Percentiles rank a stretch among this genome's conserved stretches.
These are phyloP conservation scores for Globodera rostochiensis DNA, from an alignment of 1,140 invertebrate genomes.

Conservation along the genomic window DNA sequence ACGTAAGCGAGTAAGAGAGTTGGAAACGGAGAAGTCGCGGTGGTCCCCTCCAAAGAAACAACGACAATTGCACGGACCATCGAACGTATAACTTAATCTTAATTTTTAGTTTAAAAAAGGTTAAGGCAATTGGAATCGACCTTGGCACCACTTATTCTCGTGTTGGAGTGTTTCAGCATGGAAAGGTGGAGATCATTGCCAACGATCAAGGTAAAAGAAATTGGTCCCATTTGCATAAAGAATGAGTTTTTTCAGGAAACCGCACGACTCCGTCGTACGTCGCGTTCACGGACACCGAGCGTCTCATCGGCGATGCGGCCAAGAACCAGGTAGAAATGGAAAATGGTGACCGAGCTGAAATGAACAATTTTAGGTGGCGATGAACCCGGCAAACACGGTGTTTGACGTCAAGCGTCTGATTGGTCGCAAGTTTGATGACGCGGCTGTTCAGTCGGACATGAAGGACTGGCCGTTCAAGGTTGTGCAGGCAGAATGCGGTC, in stretches of 20 bases:
- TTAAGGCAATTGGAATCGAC: no score
- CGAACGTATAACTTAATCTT: no score
- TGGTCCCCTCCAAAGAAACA: no score
- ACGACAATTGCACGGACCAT: no score
- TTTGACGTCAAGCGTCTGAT: background rate
- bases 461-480: constrained; percentile 72
- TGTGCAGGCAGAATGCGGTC: constrained; percentile 31
- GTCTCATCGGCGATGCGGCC: constrained; percentile 93
- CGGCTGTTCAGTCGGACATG: constrained; percentile 74
- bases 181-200: constrained; percentile 9
- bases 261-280: constrained; percentile 95
- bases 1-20: no score
- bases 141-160: no score
- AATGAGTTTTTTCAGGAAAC: constrained; percentile 74
- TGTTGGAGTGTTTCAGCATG: constrained; percentile 67
- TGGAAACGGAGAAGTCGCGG: no score
- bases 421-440: constrained; percentile 78
- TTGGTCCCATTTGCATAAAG: background rate
- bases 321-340: constrained; percentile 74
- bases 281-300: constrained; percentile 92
- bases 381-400: constrained; percentile 13
- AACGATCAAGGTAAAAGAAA: constrained; percentile 17
- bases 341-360: no score
- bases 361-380: constrained; percentile 56
- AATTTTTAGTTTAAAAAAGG: no score